phyloP scores from a whole-genome alignment of 2,888 invertebrate genomes.

The Philaethria dido region DNA sequence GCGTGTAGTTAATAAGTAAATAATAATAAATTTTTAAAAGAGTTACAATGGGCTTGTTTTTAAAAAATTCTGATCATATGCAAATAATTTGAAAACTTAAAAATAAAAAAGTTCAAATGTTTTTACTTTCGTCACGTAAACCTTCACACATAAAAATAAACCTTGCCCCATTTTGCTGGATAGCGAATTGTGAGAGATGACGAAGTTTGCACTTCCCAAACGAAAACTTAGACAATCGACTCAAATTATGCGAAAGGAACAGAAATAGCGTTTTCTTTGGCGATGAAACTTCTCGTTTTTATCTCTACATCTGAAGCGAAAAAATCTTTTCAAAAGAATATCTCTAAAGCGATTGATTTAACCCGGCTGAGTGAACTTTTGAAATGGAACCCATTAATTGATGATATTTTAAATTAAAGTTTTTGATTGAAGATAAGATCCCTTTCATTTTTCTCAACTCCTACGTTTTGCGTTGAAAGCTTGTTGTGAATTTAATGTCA shows the following conservation, averaged over 20 bases:
- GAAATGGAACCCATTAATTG: slow-evolving; percentile 4
- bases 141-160: slow-evolving; percentile 6
- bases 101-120: neutral
- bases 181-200: slow-evolving; percentile 26
- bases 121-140: neutral
- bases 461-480: too few relatives aligned
- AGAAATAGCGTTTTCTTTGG: slow-evolving; percentile 21
- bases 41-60: neutral
- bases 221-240: slow-evolving; percentile 37
- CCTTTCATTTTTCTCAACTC: too few relatives aligned
- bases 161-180: slow-evolving; percentile 24
- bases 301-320: neutral
- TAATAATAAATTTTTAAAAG: neutral
- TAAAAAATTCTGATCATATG: neutral
- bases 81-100: neutral
- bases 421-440: too few relatives aligned
- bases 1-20: too few relatives aligned
- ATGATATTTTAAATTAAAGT: neutral
- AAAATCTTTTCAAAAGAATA: slow-evolving; percentile 3
- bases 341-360: slow-evolving; percentile 10
- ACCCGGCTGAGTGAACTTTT: neutral
- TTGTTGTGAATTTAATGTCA: too few relatives aligned
- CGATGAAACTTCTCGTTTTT: slow-evolving; percentile 18
- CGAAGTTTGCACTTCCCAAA: slow-evolving; percentile 32
- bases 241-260: slow-evolving; percentile 32